phyloP scores from a whole-genome alignment of 2,113 vertebrate species.

The Mohoua ochrocephala region DNA sequence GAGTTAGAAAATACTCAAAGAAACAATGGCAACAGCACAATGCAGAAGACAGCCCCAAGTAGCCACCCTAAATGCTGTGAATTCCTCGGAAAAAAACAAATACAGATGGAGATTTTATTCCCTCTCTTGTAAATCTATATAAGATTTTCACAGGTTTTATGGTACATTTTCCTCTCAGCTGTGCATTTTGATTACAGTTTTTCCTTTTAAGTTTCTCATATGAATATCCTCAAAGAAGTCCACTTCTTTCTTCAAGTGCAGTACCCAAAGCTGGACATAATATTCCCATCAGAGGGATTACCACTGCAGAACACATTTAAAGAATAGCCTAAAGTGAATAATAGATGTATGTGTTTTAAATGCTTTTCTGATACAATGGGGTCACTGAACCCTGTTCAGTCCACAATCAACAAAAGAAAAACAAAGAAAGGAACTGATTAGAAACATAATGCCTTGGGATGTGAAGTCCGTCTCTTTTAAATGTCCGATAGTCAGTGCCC shows the following conservation, averaged over 20 bases:
- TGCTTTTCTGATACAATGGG: background rate
- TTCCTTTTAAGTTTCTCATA: background rate
- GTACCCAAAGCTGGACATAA: background rate
- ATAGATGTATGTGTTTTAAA: background rate
- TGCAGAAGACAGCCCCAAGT: background rate
- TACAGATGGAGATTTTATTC: background rate
- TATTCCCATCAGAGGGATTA: background rate
- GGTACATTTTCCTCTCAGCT: background rate
- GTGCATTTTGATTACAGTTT: background rate
- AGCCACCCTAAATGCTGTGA: background rate
- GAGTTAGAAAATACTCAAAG: background rate
- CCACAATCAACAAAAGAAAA: background rate
- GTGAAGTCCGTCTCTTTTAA: background rate
- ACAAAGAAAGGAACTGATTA: background rate
- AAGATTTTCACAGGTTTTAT: background rate
- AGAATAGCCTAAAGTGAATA: background rate
- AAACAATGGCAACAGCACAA: background rate
- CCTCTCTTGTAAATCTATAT: background rate
- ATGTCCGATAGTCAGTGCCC: background rate
- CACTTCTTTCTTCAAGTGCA: background rate
- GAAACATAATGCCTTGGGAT: background rate
- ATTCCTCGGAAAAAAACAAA: background rate
- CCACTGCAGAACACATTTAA: background rate
- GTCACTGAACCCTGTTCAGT: background rate
- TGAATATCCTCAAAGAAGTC: background rate